Base-by-base conservation (phyloP, 2,888 invertebrate species). In the Amitus sp. region DNA sequence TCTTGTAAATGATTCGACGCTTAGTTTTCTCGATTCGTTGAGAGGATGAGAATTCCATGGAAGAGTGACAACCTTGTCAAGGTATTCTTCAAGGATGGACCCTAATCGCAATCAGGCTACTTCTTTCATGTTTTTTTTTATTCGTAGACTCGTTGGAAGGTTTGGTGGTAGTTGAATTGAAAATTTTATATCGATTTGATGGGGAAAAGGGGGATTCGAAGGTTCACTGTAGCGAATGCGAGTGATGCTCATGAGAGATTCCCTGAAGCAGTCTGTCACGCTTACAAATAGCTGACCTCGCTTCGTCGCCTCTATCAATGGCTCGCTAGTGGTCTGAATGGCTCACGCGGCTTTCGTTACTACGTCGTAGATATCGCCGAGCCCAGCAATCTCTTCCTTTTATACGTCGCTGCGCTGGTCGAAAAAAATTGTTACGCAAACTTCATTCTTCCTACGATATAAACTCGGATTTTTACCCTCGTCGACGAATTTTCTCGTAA, bases 221-320 rank as follows among this genome's bases (percentile, higher is more conserved):
- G n/a, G n/a, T n/a, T 63, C 27, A 4, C 55, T 64, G 65, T 43
- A 57, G n/a, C n/a, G n/a, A n/a, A n/a, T n/a, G n/a, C n/a, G n/a
- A n/a, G n/a, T n/a, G n/a, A n/a, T n/a, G n/a, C n/a, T n/a, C 65
- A 66, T 62, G 65, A 66, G 69, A 73, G 72, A 76, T 77, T 80
- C 79, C 69, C 72, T 71, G 74, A 73, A 78, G 77, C 73, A 73
- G 73, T 75, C 78, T 76, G 79, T 80, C 78, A 80, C 78, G 78
- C 77, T 74, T 79, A 79, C 80, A 79, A 80, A 81, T 80, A 80
- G 79, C 78, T 79, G 80, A 80, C 80, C 80, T 80, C 80, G 77
- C 74, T 73, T 75, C 69, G 73, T 73, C 76, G 77, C 73, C 73
- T 79, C 75, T 78, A 77, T 79, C 79, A 79, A 79, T 79, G 79